These are phyloP conservation scores for Pongo pygmaeus DNA, from an alignment of 2,113 vertebrate genomes.

Conservation along the genomic window DNA sequence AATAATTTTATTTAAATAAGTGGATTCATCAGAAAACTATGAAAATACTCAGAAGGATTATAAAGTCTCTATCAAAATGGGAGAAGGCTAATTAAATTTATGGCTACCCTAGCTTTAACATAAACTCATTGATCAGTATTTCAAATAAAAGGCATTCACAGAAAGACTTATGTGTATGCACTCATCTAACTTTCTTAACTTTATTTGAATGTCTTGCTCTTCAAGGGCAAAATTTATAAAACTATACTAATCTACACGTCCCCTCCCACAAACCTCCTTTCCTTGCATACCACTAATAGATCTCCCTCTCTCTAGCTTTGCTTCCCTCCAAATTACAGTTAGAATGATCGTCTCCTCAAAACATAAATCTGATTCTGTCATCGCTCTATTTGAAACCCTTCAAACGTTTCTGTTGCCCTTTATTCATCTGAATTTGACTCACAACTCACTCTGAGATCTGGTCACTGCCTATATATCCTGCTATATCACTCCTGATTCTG, in stretches of 20 bases:
- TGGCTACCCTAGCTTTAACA: not conserved
- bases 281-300: not conserved
- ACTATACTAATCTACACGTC: not conserved
- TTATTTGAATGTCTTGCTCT: not conserved
- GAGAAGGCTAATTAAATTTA: conserved; percentile 2
- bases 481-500: not conserved
- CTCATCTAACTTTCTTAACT: not conserved
- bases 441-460: not conserved
- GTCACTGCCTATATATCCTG: not conserved
- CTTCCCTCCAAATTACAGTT: not conserved
- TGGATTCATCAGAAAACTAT: conserved; percentile 3
- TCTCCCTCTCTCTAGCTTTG: not conserved
- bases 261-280: not conserved
- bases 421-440: not conserved
- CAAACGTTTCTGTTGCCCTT: not conserved
- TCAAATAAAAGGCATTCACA: conserved; percentile 8
- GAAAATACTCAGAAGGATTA: conserved; percentile 17
- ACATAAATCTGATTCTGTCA: not conserved
- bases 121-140: conserved; percentile 28
- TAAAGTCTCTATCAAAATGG: not conserved
- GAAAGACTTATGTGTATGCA: not conserved
- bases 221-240: not conserved
- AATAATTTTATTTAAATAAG: conserved; percentile 1
- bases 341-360: not conserved
- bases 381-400: not conserved